Base-by-base conservation (phyloP, 2,113 vertebrate species). In the Macrotus californicus region DNA sequence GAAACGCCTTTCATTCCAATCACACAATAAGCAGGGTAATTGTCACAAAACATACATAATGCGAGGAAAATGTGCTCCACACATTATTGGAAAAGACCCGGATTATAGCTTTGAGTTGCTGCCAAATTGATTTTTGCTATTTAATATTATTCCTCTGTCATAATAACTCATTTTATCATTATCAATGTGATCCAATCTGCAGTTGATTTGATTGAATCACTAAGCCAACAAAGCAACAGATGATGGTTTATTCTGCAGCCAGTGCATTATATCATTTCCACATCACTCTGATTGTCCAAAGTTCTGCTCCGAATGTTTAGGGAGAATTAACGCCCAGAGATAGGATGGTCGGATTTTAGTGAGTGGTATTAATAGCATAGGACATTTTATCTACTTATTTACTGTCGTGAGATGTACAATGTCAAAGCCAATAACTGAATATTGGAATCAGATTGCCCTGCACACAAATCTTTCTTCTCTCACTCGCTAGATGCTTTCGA, bases 21-120 rank as follows among this genome's bases (percentile, higher is more conserved):
- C 26, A 89, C 39, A 80, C 9, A 92, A 88, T 70, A 92, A 87
- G 67, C 94, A 94, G 90, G 52, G 90, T 88, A 93, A 94, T 91
- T 95, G 70, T 94, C 87, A 88, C 29, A 91, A 96, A 73, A 92
- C 34, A 87, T 59, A 56, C 39, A 59, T 85, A 95, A 61, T 86
- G 31, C 24, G 87, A 92, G 56, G 59, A 79, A 87, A 96, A 77
- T 82, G 1, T 54, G 50, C 36, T 82, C 43, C 69, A 79, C 73
- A 84, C 82, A 59, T 85, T 77, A 87, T 92, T 92, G 34, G 34
- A 48, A 89, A 94, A 59, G 36, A 56, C 14, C 52, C 13, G 90
- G 52, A 80, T 92, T 90, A 31, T 92, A 50, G 84, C 19, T 87
- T 64, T 59, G 46, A 75, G 10, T 76, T 72, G 61, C 80, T 56